These are phyloP conservation scores for Tapirus terrestris DNA, from an alignment of 2,113 vertebrate species.

Conservation along the genomic window DNA sequence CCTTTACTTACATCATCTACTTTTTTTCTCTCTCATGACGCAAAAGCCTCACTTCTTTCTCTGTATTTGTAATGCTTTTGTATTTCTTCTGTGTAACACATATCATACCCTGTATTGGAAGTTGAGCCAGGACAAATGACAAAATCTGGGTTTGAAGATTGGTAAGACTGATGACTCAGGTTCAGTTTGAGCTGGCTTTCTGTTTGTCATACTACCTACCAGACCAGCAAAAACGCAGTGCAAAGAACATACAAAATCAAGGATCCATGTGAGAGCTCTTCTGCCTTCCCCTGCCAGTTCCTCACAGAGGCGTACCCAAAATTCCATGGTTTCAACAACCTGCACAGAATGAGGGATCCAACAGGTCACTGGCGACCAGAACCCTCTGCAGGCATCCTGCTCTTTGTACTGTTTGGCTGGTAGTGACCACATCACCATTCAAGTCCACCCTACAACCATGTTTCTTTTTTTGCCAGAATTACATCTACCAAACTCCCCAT, in stretches of 20 bases:
- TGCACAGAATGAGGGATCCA: neutral
- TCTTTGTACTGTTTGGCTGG: neutral
- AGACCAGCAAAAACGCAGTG: neutral
- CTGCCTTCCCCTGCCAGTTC: neutral
- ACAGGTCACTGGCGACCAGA: neutral
- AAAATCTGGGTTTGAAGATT: neutral
- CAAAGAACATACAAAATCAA: neutral
- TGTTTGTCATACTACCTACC: neutral
- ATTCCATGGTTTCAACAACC: neutral
- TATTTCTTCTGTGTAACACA: neutral
- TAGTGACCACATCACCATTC: neutral
- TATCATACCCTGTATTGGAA: neutral
- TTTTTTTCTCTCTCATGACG: neutral
- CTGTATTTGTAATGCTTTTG: neutral
- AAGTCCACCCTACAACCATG: neutral
- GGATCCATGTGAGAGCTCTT: neutral
- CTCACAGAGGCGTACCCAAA: neutral
- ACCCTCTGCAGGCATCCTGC: neutral
- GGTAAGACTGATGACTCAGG: neutral
- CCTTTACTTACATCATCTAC: neutral
- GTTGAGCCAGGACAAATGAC: neutral
- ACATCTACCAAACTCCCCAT: neutral
- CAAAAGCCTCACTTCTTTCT: neutral
- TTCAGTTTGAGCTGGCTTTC: neutral
- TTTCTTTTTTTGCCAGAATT: neutral